Conservation (phyloP, 2,797 vertebrate genomes). For the Anableps anableps region DNA sequence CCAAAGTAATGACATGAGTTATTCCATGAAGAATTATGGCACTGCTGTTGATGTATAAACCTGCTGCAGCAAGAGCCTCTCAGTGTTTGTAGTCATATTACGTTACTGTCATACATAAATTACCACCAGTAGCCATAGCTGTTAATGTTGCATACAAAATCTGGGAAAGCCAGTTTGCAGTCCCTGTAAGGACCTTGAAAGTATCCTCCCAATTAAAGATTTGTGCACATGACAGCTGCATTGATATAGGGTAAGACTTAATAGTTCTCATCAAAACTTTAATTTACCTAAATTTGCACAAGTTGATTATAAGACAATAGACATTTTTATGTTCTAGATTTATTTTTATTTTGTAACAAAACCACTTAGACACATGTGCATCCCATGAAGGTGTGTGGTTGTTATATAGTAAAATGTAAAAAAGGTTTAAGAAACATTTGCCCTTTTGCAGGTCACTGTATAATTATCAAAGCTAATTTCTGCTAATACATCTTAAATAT, state of each 20-base stretch:
- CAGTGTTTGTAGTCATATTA: slow-evolving; percentile 15
- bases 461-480: not conserved
- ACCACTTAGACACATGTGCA: not conserved
- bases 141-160: not conserved
- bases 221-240: not conserved
- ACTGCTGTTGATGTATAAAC: slow-evolving; percentile 22
- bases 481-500: not conserved
- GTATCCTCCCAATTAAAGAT: not conserved
- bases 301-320: not conserved
- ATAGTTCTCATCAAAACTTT: not conserved
- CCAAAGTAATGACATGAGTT: slow-evolving; percentile 17
- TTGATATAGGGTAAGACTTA: not conserved
- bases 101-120: slow-evolving; percentile 40
- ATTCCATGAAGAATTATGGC: slow-evolving; percentile 18
- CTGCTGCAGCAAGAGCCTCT: slow-evolving; percentile 23
- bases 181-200: not conserved
- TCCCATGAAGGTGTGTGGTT: not conserved
- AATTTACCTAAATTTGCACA: not conserved
- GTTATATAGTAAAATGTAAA: not conserved
- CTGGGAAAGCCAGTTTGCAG: not conserved
- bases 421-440: not conserved
- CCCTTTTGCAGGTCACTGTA: not conserved
- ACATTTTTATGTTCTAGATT: not conserved
- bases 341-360: not conserved
- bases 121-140: slow-evolving; percentile 14